Percentiles rank a stretch among this genome's conserved stretches.
phyloP scores from a whole-genome alignment of 2,113 vertebrate genomes.

The Platichthys flesus region DNA sequence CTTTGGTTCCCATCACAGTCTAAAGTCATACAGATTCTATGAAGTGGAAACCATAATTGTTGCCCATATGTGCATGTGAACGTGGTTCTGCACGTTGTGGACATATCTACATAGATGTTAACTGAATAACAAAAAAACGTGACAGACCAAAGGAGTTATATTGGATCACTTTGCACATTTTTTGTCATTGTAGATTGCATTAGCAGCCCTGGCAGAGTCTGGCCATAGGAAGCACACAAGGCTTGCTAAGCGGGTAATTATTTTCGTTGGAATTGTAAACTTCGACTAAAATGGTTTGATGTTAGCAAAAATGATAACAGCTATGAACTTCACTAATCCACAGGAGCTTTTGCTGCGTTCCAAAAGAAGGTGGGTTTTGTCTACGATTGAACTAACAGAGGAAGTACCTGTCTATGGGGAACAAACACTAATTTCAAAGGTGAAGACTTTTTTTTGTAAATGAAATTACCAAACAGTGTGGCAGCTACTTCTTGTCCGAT shows the following conservation, averaged over 20 bases:
- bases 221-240: not conserved
- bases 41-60: not conserved
- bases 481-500: not conserved
- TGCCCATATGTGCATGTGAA: not conserved
- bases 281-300: not conserved
- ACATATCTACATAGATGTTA: not conserved
- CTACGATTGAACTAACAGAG: conserved; percentile 84
- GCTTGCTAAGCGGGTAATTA: conserved; percentile 65
- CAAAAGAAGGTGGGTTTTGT: conserved; percentile 88
- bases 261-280: not conserved
- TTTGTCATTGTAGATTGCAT: conserved; percentile 43
- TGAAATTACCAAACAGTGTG: not conserved
- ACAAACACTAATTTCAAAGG: conserved; percentile 33
- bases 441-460: conserved; percentile 15
- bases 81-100: not conserved
- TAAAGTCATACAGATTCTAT: not conserved
- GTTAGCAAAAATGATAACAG: not conserved
- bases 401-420: conserved; percentile 55
- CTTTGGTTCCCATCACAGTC: no score
- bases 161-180: not conserved
- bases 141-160: not conserved
- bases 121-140: not conserved
- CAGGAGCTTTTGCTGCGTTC: conserved; percentile 73
- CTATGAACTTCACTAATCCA: not conserved
- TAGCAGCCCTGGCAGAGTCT: conserved; percentile 25